Conservation (phyloP, 2,888 invertebrate genomes). For the Epistrophe eligans region DNA sequence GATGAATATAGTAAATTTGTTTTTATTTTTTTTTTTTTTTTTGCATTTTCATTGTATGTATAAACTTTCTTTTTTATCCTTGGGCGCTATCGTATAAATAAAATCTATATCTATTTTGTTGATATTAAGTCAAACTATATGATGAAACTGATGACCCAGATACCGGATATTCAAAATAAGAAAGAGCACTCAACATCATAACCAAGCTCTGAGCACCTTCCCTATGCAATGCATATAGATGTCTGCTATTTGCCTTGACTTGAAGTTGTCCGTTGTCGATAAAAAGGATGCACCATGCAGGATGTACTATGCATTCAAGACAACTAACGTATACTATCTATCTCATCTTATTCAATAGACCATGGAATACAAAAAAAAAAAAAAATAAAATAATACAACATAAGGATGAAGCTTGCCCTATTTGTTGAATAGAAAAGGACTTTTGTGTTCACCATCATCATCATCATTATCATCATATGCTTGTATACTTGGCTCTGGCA, state of each 20-base stretch:
- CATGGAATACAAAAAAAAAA: conserved; percentile 10
- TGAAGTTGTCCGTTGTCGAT: conserved; percentile 47
- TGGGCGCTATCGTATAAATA: conserved; percentile 45
- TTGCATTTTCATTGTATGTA: neutral
- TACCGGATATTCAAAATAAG: conserved; percentile 40
- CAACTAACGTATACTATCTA: neutral
- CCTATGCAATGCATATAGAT: conserved; percentile 4
- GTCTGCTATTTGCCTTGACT: conserved; percentile 57
- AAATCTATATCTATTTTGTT: conserved; percentile 12
- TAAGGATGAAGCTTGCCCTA: conserved; percentile 17
- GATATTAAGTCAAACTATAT: conserved; percentile 23
- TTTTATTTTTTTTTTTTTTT: neutral
- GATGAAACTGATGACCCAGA: conserved; percentile 66
- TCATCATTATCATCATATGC: conserved; percentile 29
- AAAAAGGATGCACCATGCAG: conserved; percentile 50
- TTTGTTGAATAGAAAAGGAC: conserved; percentile 41
- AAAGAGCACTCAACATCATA: conserved; percentile 27
- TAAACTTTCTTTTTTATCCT: conserved; percentile 29
- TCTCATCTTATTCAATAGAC: conserved; percentile 52
- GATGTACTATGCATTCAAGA: conserved; percentile 36
- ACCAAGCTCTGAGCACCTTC: conserved; percentile 33
- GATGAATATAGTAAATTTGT: neutral
- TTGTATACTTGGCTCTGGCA: conserved; percentile 32
- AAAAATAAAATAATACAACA: conserved; percentile 5
- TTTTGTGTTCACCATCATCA: conserved; percentile 49